Evolutionary conservation across 2,888 invertebrate species (phyloP), one percentile per base, ranked within the genome.

Genomic region (Ernsta delagoae): DNA sequence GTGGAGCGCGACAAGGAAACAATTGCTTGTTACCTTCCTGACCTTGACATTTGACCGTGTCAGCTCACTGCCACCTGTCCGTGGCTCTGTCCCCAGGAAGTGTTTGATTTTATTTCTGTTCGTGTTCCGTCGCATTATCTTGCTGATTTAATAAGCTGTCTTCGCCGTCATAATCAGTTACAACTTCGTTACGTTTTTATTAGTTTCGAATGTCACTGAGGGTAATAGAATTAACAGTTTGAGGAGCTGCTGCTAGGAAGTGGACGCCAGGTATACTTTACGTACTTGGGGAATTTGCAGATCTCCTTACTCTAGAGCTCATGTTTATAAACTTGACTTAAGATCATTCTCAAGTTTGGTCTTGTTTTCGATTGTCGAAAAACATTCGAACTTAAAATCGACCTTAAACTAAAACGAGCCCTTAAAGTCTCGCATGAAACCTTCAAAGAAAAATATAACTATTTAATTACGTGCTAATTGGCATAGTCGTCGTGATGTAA

Each of bases 31-130:
- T 43, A 43, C 31, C 31, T 31, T 31, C 12, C 36, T 60, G 41
- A 12, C 66, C 66, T 60, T 66, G 66, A 66, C 66, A 66, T 60
- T 63, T 53, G 60, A 60, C 59, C 66, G 43, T 43, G 59, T 34
- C 31, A 50, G 50, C 31, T 53, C 41, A 9, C 6, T 12, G 6
- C 3, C 56, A 66, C 54, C 60, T 66, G 31, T 4, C 31, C 31
- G 31, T 31, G 31, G 31, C 31, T 31, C 31, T 4, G 60, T 43
- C 50, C 24, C 41, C 59, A 39, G 43, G 34, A n/a, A 53, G 24
- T 65, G 43, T 41, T n/a, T 24, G 53, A 31, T 31, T 31, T 31
- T 2, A 31, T 54, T 31, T 54, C 24, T 54, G 31, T 16, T 24
- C 9, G 9, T 24, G 4, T 9, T 31, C 5, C 5, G 11, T 9